Base-by-base conservation (phyloP, 2,888 invertebrate genomes). In the Drosophila emarginata region DNA sequence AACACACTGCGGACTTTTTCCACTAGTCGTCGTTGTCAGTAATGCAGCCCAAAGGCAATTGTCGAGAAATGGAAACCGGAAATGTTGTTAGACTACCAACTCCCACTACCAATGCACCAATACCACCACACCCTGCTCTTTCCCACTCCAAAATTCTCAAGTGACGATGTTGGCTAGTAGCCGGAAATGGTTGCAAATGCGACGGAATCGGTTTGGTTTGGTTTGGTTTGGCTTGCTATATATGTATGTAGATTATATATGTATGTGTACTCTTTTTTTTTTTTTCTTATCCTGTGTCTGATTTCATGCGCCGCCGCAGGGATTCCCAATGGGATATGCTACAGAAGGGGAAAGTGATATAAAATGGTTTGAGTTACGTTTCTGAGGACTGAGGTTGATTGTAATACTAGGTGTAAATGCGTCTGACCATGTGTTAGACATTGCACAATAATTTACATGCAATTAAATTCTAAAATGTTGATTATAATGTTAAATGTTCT, bases 1-100 rank as follows among this genome's bases (percentile, higher is more conserved):
- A 59, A 72, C 72, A 57, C 72, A 64, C 80, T 80, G 87, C 87
- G 80, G 83, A 80, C 83, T 75, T 78, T 82, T 79, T 50, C 54
- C 39, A 59, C 18, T 45, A 9, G 40, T 45, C 45, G 40, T 45
- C 45, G 45, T 45, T 45, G 36, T 23, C 14, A 32, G 73, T 28
- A 70, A 71, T 72, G 59, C 74, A 54, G 58, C 54, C 77, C 72
- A 65, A 63, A 71, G 79, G 75, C 78, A 70, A 77, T 67, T 69
- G 82, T 74, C 80, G 78, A 81, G 81, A 87, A 81, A 81, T 81
- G 81, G 81, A 81, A 83, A 84, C 81, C 81, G 81, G 81, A 81
- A 87, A 81, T 87, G 81, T 81, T 84, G 84, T 87, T 80, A 70
- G 18, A 23, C 39, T 21, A 5, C 3, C 21, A 18, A 36, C 18